Percentiles rank a stretch among this genome's conserved stretches.
Evolutionary conservation across 2,888 invertebrate genomes (phyloP).

Genomic region (Stenodera caucasica): DNA sequence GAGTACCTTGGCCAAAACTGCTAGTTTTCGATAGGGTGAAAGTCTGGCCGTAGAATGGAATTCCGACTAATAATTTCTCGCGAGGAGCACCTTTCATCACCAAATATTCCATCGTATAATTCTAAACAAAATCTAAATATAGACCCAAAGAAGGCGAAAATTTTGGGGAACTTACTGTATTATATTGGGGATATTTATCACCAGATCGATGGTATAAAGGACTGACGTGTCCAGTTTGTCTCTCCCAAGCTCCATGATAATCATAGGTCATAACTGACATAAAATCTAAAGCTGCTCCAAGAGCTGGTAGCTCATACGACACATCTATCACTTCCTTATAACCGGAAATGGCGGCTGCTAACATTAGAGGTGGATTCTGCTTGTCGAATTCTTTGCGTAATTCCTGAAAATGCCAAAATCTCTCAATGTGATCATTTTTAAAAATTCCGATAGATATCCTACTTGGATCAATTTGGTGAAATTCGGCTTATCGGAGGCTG

Average conservation of each 20-base stretch:
- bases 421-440: not conserved
- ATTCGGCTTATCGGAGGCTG: conserved; percentile 75
- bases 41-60: conserved; percentile 88
- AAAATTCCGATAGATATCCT: conserved; percentile 29
- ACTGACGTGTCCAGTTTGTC: conserved; percentile 77
- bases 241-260: conserved; percentile 89
- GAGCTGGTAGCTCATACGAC: conserved; percentile 75
- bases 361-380: conserved; percentile 67
- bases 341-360: conserved; percentile 85
- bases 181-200: conserved; percentile 76
- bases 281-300: conserved; percentile 74
- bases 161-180: conserved; percentile 63
- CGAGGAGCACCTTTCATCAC: conserved; percentile 73
- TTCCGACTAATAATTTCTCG: conserved; percentile 76
- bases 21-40: conserved; percentile 65
- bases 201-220: conserved; percentile 68
- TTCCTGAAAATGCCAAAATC: conserved; percentile 57
- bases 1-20: conserved; percentile 62
- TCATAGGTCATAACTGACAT: conserved; percentile 87
- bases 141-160: not conserved
- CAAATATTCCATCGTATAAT: conserved; percentile 78
- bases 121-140: conserved; percentile 56
- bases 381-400: conserved; percentile 64
- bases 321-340: conserved; percentile 88
- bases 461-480: conserved; percentile 76